Percentiles rank a stretch among this genome's conserved stretches.
Evolutionary conservation across 1,140 invertebrate species (phyloP).

Genomic region (Drosophila kanapiae): DNA sequence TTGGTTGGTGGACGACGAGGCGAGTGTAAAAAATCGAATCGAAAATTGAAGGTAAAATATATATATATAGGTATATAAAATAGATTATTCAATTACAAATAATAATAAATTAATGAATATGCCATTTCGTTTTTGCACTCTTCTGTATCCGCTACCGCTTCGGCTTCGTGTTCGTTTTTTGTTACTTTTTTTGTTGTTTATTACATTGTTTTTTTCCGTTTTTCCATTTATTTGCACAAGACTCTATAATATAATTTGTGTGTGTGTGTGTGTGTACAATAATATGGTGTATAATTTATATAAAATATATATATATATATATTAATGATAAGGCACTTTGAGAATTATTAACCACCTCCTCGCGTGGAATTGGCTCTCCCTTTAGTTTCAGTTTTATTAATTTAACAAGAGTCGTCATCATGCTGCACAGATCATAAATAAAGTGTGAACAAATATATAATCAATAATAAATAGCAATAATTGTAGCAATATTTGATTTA

Average conservation of each 20-base stretch:
- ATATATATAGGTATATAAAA: constrained; percentile 29
- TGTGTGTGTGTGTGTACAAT: constrained; percentile 25
- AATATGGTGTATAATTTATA: constrained; percentile 44
- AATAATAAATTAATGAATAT: constrained; percentile 63
- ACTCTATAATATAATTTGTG: constrained; percentile 43
- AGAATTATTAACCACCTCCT: constrained; percentile 68
- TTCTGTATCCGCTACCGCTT: background rate
- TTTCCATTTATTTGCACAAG: constrained; percentile 38
- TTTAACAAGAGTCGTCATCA: constrained; percentile 3
- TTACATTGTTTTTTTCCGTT: constrained; percentile 13
- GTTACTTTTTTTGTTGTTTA: constrained; percentile 30
- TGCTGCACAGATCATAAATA: constrained; percentile 15
- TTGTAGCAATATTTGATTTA: constrained; percentile 44
- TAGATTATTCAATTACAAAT: constrained; percentile 56
- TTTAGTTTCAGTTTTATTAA: constrained; percentile 6
- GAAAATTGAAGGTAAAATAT: constrained; percentile 35
- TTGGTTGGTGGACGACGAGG: background rate
- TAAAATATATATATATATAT: constrained; percentile 47
- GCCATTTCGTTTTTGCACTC: constrained; percentile 26
- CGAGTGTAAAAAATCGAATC: constrained; percentile 48
- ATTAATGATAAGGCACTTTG: constrained; percentile 78
- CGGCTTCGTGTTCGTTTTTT: constrained; percentile 3
- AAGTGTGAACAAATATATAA: background rate
- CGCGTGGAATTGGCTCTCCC: constrained; percentile 8
- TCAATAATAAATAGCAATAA: constrained; percentile 36